Conservation (phyloP, 2,113 vertebrate genomes). For the Phaetusa simplex region DNA sequence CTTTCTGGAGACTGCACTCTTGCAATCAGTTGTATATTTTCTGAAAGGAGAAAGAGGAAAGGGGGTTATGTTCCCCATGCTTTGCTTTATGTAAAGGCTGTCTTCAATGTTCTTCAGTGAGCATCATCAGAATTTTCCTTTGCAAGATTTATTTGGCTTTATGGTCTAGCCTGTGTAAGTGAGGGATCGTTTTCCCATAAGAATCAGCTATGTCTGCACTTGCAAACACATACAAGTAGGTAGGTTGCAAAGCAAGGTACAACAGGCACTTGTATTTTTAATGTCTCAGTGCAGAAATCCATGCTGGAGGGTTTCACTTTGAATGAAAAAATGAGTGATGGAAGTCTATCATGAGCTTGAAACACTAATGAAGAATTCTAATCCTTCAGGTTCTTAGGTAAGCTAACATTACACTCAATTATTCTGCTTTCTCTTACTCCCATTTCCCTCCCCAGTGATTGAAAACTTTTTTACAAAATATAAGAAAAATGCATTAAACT, state of each 20-base stretch:
- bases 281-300: background rate
- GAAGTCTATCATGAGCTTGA: background rate
- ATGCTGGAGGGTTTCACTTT: background rate
- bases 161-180: background rate
- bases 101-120: background rate
- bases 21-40: background rate
- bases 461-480: background rate
- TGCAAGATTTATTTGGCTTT: background rate
- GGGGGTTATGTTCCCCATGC: fast-evolving
- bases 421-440: background rate
- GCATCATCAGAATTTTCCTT: background rate
- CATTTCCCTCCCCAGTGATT: background rate
- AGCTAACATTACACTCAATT: background rate
- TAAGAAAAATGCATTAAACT: background rate
- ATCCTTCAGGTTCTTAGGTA: background rate
- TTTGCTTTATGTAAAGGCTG: background rate
- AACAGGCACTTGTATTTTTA: background rate
- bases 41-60: background rate
- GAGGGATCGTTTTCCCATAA: background rate
- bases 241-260: background rate
- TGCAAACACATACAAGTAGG: background rate
- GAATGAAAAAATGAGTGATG: background rate
- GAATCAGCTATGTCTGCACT: background rate
- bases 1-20: background rate
- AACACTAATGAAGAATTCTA: background rate